Base-by-base conservation (phyloP, 2,113 vertebrate genomes). In the Nibea albiflora region DNA sequence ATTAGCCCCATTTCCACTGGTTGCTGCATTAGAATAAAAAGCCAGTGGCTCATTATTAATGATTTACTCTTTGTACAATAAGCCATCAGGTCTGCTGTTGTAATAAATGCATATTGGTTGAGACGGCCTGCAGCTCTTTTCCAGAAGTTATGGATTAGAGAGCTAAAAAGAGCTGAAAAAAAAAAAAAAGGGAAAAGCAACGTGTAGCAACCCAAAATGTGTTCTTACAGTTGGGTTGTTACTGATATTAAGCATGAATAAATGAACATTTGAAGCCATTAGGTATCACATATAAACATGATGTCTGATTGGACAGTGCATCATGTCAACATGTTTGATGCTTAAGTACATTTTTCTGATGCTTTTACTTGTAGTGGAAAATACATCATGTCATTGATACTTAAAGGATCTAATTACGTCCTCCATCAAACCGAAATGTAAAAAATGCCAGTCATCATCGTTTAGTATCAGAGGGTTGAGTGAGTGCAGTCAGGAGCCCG, bases 401-500 rank as follows among this genome's bases (percentile, higher is more conserved):
- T 17, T 60, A 35, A 63, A 52, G 7, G n/a, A 56, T 28, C 22
- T 7, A 14, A 52, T 64, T 1, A 74, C 17, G 24, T 65, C 26
- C 57, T 24, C 4, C 39, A 15, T 31, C 31, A n/a, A 47, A 65
- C 1, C 5, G 3, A 39, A 47, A 47, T 28, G 4, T 3, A 24
- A 46, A 0, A 19, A 75, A 68, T 64, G 0, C 6, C 4, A 10
- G 22, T 35, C 3, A 15, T 24, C 50, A 52, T n/a, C n/a, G n/a
- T 26, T 54, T 22, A 15, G 39, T 19, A 49, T 72, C 65, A 73
- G 42, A 58, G 28, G 54, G 19, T 31, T 58, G 50, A 56, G 54
- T 35, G 56, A 54, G 39, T n/a, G 67, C 54, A 75, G 58, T 74
- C 73, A 62, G 58, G 63, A 50, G 54, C 49, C 19, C 53, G 75